Base-by-base conservation (phyloP, 23 tunicate species). In the Trididemnum clinides region DNA sequence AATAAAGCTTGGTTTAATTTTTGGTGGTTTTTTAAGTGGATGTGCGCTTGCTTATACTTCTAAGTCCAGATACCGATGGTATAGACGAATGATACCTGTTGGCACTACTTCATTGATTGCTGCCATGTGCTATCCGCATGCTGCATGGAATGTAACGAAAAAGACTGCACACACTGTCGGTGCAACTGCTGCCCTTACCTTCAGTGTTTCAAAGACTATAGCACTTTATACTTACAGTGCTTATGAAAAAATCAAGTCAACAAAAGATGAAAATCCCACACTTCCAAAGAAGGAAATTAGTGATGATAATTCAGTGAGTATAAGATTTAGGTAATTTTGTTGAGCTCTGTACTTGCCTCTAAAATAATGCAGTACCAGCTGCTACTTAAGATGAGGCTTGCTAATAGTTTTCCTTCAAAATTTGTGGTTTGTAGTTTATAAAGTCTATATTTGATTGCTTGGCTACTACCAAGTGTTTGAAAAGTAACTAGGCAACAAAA, bases 1-100 rank as follows among this genome's bases (percentile, higher is more conserved):
- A 84, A 28, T 84, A 10, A 84, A 84, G 32, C 71, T 70, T 70
- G 57, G 78, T 31, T 0, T 71, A 2, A 84, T 84, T 80, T 20
- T n/a, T 38, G 70, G 20, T 51, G 80, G 87, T 33, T 71, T 84
- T 18, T 36, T 49, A 0, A 34, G 39, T 29, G 87, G 87, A 28
- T 38, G 44, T 37, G 12, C 50, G 19, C 19, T 84, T 49, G 44
- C 69, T 10, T 70, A 39, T 50, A 31, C 80, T 50, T 70, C 87
- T 7, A 50, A 20, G 0, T 84, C 87, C 28, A 84, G 50, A 37
- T 25, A 80, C 0, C 19, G 50, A 29, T 82, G 76, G 76, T 82
- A 64, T 33, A 82, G 64, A 28, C 65, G 86, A 82, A 0, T 71
- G 50, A 0, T 84, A 1, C 87, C 87, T 15, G 66, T 71, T 28